Base-by-base conservation (phyloP, 2,797 vertebrate species). In the Etheostoma nigrum region DNA sequence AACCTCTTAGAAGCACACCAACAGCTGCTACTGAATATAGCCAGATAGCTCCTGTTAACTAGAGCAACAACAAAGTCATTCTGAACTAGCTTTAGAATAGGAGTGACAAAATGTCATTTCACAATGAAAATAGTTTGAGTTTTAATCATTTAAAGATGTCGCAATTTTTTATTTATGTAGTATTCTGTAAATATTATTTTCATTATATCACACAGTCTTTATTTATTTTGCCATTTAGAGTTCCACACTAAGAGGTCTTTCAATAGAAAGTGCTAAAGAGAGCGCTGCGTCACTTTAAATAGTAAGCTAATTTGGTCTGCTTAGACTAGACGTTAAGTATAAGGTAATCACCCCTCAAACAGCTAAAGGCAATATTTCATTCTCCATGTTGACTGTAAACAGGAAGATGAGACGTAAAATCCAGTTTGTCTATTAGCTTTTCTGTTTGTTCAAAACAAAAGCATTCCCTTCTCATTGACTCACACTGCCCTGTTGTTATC, bases 351-450 rank as follows among this genome's bases (percentile, higher is more conserved):
- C 45, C 45, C 45, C 64, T 59, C 23, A 21, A 4, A n/a, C 33
- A 73, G 76, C 76, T 68, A 9, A 58, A 67, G 12, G 59, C 72
- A 60, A 83, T 67, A 91, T 60, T 44, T 91, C 81, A 77, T 52
- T n/a, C 47, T 67, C 5, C 44, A 12, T 89, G 78, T 91, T 82
- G 74, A 88, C 25, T 77, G 47, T 66, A 82, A 85, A 90, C 79
- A 88, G 59, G 47, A 85, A 71, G 75, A 64, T 45, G 59, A 86
- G 68, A 65, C 67, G 45, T 51, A 68, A 25, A 73, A 82, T 74
- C 66, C 61, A 59, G 78, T 67, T 75, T 51, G 63, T 69, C 72
- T 72, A 64, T 69, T 23, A 15, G 58, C 40, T 15, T 54, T 23
- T 81, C 51, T 85, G 53, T 57, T 74, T 79, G 13, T 51, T 62